Percentiles rank a stretch among this genome's conserved stretches.
phyloP scores from a whole-genome alignment of 2,888 invertebrate species.

The Thelaira solivaga region DNA sequence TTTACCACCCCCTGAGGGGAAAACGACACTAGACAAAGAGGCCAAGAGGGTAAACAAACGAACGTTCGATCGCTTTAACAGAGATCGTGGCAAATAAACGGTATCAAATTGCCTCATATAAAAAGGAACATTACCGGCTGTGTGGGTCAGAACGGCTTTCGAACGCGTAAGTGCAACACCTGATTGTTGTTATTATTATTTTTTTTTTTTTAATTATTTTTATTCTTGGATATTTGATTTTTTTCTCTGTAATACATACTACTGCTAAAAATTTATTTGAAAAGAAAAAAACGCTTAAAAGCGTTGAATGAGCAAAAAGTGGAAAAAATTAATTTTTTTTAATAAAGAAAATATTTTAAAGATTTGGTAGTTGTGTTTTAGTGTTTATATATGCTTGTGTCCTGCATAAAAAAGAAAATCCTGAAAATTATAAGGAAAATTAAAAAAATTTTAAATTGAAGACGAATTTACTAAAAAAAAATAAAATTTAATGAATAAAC shows the following conservation, averaged over 20 bases:
- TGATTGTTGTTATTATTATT: conserved; percentile 70
- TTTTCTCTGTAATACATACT: not conserved
- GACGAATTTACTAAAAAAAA: not conserved
- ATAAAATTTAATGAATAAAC: not conserved
- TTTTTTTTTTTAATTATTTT: conserved; percentile 25
- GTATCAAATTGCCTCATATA: conserved; percentile 78
- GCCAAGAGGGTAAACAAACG: conserved; percentile 56
- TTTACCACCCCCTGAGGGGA: conserved; percentile 27
- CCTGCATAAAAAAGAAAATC: conserved; percentile 47
- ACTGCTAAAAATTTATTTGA: conserved; percentile 11
- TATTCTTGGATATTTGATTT: conserved; percentile 59
- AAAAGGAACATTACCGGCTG: conserved; percentile 80
- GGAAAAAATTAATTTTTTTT: conserved; percentile 10
- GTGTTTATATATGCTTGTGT: conserved; percentile 10
- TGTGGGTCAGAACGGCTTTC: conserved; percentile 97
- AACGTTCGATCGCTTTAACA: conserved; percentile 48
- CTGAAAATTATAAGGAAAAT: conserved; percentile 57
- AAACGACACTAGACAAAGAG: conserved; percentile 47
- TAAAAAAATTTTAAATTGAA: not conserved
- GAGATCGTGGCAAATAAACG: conserved; percentile 70
- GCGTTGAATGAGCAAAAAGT: conserved; percentile 4
- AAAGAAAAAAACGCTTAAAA: conserved; percentile 42
- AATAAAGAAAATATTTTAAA: conserved; percentile 14
- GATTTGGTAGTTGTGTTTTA: conserved; percentile 24
- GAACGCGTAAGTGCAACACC: conserved; percentile 90